A percentile compares a stretch with the other conserved stretches of the same genome.
Conservation (phyloP, 2,888 invertebrate genomes). For the Harpalus rufipes region DNA sequence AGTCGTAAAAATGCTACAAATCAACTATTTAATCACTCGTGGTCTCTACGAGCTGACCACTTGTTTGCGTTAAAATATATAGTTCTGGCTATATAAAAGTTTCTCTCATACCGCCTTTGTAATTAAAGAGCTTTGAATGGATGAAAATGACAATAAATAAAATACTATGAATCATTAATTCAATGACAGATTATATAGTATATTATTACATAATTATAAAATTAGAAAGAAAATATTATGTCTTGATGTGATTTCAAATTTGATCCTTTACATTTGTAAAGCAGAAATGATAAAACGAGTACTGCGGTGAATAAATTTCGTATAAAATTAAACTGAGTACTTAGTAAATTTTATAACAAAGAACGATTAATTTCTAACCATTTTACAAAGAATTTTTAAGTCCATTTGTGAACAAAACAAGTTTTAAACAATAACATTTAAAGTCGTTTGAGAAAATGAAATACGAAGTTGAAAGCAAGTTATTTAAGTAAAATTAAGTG, state of each 20-base stretch:
- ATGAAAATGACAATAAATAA: no score
- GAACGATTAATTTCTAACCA: not conserved
- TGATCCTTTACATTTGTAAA: not conserved
- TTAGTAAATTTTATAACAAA: conserved; percentile 14
- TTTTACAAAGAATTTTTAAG: conserved; percentile 8
- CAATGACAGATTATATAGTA: no score
- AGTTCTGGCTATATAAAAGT: no score
- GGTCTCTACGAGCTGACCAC: no score
- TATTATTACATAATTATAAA: not conserved
- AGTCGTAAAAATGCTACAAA: no score
- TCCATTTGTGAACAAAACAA: conserved; percentile 22
- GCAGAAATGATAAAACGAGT: not conserved
- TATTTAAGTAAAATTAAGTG: conserved; percentile 44
- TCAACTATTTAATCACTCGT: no score
- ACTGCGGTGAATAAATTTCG: not conserved
- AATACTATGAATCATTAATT: no score
- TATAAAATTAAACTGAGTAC: not conserved
- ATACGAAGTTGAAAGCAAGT: conserved; percentile 38
- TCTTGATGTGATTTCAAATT: not conserved
- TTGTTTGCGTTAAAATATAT: no score
- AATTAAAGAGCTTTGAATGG: no score
- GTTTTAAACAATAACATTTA: conserved; percentile 37
- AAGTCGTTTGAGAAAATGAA: conserved; percentile 44
- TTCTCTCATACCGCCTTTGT: no score
- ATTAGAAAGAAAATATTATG: not conserved